Base-by-base conservation (phyloP, 2,888 invertebrate genomes). In the Cephus rjabovi region DNA sequence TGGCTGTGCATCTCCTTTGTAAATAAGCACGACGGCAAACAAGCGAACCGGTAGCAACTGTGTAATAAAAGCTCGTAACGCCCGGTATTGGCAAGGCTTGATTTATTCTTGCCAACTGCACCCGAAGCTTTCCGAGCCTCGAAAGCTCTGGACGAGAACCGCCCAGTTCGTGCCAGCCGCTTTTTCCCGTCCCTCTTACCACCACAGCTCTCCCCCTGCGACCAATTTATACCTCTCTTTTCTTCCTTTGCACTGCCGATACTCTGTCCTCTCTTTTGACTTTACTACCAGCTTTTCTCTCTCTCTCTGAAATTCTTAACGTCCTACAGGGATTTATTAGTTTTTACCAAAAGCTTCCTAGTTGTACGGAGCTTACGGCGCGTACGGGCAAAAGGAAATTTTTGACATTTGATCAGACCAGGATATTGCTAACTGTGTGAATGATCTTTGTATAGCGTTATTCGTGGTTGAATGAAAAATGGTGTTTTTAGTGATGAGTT, bases 41-140 rank as follows among this genome's bases (percentile, higher is more conserved):
- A 81, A 80, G 81, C 15, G 40, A 77, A 81, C 80, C 77, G 76
- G 40, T 33, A 31, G 37, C 80, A 78, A 83, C 81, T 84, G 80
- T 84, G 87, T 87, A 89, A 90, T 89, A 89, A 89, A 89, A 89
- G 86, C 87, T 87, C 84, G 86, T 86, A 86, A 86, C 86, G 86
- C 84, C 81, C 83, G 85, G 85, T 89, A 90, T 90, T 89, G 89
- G 87, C 89, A 89, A 87, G 84, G 80, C 79, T 84, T 90, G 89
- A 90, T 90, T 90, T 89, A 90, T 90, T 87, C 85, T 79, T 80
- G 81, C 79, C 84, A 79, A 85, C 81, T 83, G 81, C 81, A 82
- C 77, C 76, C 81, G 83, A 81, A 80, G 76, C 68, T 73, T 75
- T 56, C 78, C 37, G 76, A 69, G 73, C 73, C n/a, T 70, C 69